Base-by-base conservation (phyloP, 2,113 vertebrate genomes). In the Columba janthina region DNA sequence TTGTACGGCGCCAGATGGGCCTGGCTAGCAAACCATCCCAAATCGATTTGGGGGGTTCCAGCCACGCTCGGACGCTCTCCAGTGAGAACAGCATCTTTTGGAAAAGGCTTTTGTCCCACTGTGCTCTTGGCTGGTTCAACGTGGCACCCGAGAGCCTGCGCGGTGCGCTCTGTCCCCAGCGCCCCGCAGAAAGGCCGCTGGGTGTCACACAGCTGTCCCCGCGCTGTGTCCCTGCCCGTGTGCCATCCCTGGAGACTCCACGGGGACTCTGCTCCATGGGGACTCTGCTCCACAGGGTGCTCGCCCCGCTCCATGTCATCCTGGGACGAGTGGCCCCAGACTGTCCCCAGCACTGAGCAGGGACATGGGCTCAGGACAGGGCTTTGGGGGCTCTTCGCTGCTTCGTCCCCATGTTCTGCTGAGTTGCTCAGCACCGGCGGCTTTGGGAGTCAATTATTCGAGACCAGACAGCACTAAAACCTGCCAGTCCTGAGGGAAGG, bases 61-160 rank as follows among this genome's bases (percentile, higher is more conserved):
- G 44, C 71, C 12, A 0, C 0, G 0, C 79, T 60, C 5, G 3
- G 86, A 46, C 2, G 25, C 56, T 29, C 93, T 67, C 53, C 88
- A 15, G 51, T 0, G 11, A 72, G 65, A 5, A 1, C 36, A 0
- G n/a, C 44, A 6, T 51, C 86, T 60, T 36, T 2, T 1, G 65
- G 38, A 46, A 46, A 46, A 46, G 26, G 53, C 69, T 31, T 58
- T 50, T 2, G 3, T 91, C 44, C 86, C 19, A 7, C 11, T 6
- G 3, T 84, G 81, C 58, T 83, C 38, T 92, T 50, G 36, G 70
- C 91, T 11, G 61, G 1, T 7, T 32, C 44, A 12, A 2, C 51
- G 44, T 46, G 88, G 85, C 77, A 11, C 71, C 19, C 2, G 34
- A 0, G 9, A 60, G 75, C 32, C 71, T 20, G 57, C 34, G 6